phyloP scores from a whole-genome alignment of 2,113 vertebrate genomes.

The Paradoxurus hermaphroditus region DNA sequence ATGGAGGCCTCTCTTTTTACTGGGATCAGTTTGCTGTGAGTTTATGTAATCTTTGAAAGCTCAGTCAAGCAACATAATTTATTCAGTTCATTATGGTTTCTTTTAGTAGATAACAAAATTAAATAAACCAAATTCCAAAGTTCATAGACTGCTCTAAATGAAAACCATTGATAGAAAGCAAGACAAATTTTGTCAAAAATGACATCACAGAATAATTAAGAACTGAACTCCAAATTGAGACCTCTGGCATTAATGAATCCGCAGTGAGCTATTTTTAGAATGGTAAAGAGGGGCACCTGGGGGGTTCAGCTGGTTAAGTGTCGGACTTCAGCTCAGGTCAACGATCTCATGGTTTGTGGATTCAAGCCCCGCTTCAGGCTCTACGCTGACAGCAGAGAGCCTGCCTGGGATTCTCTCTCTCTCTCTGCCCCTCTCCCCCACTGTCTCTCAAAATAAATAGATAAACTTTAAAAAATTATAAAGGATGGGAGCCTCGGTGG shows the following conservation, averaged over 20 bases:
- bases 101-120: background rate
- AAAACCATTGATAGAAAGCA: background rate
- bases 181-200: conserved; percentile 7
- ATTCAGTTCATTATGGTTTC: background rate
- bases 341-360: too few relatives aligned
- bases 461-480: background rate
- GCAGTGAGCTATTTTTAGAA: background rate
- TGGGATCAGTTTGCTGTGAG: background rate
- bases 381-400: too few relatives aligned
- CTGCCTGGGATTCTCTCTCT: too few relatives aligned
- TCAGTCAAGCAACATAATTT: conserved; percentile 1
- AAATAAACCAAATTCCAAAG: conserved; percentile 12
- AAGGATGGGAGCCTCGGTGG: background rate
- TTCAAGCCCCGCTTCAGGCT: too few relatives aligned
- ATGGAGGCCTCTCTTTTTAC: background rate
- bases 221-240: background rate
- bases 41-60: background rate
- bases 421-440: too few relatives aligned
- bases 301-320: too few relatives aligned
- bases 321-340: too few relatives aligned
- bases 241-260: background rate
- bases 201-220: background rate
- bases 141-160: background rate
- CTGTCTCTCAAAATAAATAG: too few relatives aligned
- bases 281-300: background rate